Conservation (phyloP, 2,797 vertebrate species). For the Sitta carolinensis region DNA sequence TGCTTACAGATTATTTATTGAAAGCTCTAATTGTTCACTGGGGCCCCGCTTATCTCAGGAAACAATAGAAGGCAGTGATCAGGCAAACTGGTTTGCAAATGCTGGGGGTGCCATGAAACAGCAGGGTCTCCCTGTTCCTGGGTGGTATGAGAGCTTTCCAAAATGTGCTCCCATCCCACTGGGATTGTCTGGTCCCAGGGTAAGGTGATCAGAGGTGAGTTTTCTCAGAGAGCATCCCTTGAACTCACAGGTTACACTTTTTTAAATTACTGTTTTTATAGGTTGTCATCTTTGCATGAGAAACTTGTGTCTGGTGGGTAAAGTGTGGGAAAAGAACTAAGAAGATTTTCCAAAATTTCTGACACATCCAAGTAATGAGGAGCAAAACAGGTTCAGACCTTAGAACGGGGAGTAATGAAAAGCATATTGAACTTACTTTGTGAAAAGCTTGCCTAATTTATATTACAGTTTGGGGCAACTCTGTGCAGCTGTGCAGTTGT, state of each 20-base stretch:
- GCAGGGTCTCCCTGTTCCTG: not conserved
- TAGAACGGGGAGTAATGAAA: not conserved
- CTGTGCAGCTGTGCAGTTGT: not conserved
- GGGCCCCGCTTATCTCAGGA: conserved; percentile 81
- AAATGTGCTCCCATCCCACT: not conserved
- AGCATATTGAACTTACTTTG: not conserved
- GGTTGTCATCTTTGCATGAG: not conserved
- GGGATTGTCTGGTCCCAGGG: not conserved
- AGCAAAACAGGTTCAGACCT: not conserved
- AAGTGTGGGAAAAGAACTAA: not conserved
- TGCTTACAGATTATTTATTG: conserved; percentile 87
- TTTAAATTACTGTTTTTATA: not conserved
- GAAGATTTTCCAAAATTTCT: not conserved
- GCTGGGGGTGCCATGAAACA: not conserved
- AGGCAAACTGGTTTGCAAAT: conserved; percentile 63
- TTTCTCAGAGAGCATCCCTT: not conserved
- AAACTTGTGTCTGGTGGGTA: not conserved
- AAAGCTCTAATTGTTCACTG: conserved; percentile 86
- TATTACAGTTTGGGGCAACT: not conserved
- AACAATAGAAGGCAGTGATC: conserved; percentile 73
- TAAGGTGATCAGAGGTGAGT: not conserved
- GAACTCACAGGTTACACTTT: not conserved
- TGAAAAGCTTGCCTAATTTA: not conserved
- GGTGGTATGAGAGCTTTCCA: not conserved
- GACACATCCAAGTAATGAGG: not conserved